A percentile compares a stretch with the other conserved stretches of the same genome.
These are phyloP conservation scores for Leptodactylus fallax DNA, from an alignment of 2,797 vertebrate species.

Conservation along the genomic window DNA sequence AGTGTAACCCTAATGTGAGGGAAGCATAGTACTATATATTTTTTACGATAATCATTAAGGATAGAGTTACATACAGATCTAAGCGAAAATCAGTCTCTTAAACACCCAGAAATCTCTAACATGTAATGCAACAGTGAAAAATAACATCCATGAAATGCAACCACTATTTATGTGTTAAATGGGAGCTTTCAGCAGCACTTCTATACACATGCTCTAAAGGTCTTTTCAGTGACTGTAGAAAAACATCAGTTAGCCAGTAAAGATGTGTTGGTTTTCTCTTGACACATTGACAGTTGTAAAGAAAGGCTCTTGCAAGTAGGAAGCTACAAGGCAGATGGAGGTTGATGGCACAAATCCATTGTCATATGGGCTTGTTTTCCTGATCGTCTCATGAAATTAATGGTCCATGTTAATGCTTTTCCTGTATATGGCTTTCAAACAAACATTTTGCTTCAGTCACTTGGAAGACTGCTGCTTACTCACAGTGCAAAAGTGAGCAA, in stretches of 20 bases:
- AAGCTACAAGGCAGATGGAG: constrained; percentile 62
- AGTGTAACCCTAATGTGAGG: no score
- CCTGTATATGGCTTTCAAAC: constrained; percentile 51
- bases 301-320: constrained; percentile 52
- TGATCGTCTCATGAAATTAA: constrained; percentile 62
- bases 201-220: not conserved
- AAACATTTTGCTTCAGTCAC: constrained; percentile 59
- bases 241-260: constrained; percentile 51
- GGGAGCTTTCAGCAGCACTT: constrained; percentile 20
- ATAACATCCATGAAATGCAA: not conserved
- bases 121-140: not conserved
- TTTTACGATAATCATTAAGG: not conserved
- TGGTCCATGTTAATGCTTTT: constrained; percentile 59
- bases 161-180: constrained; percentile 10
- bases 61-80: no score
- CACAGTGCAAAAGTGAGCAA: constrained; percentile 25
- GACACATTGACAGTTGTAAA: constrained; percentile 60
- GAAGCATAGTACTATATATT: no score
- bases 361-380: constrained; percentile 65
- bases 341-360: constrained; percentile 64
- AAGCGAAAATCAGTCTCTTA: not conserved
- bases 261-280: constrained; percentile 59
- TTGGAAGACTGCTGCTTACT: constrained; percentile 55
- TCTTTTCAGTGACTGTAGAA: constrained; percentile 46
- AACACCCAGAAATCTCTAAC: not conserved